Evolutionary conservation across 1,140 invertebrate species (phyloP).

Genomic region (Zaprionus davidi): DNA sequence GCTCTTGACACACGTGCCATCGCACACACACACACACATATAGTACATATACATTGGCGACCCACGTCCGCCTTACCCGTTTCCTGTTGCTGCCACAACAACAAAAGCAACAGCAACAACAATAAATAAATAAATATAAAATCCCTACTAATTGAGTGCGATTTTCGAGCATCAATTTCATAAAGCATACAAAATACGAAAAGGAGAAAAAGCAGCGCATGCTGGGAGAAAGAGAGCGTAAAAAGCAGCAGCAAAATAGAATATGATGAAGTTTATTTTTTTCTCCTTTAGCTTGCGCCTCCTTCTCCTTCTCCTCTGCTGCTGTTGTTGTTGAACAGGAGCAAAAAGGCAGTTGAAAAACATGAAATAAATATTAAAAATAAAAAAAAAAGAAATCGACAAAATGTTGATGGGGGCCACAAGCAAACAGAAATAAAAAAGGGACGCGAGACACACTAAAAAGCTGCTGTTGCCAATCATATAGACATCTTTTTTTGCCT

Average conservation of each 20-base stretch:
- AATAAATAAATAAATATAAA: slow-evolving; percentile 79
- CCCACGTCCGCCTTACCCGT: slow-evolving; percentile 2
- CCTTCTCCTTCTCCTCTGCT: background rate
- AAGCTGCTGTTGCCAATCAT: slow-evolving; percentile 80
- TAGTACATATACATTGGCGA: slow-evolving; percentile 1
- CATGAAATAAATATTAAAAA: slow-evolving; percentile 69
- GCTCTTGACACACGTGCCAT: slow-evolving; percentile 56
- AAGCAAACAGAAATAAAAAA: slow-evolving; percentile 49
- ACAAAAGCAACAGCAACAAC: slow-evolving; percentile 49
- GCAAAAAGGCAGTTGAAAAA: slow-evolving; percentile 50
- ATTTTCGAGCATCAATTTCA: slow-evolving; percentile 82
- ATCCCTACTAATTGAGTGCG: slow-evolving; percentile 79
- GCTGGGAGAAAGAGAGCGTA: slow-evolving; percentile 5
- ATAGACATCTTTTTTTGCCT: slow-evolving; percentile 52
- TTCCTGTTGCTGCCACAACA: slow-evolving; percentile 30
- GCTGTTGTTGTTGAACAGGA: slow-evolving; percentile 7
- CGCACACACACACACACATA: slow-evolving; percentile 3
- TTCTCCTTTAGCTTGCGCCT: slow-evolving; percentile 5
- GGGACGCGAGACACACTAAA: slow-evolving; percentile 69
- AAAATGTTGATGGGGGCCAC: slow-evolving; percentile 51
- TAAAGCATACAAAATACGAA: slow-evolving; percentile 59
- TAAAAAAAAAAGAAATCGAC: slow-evolving; percentile 46
- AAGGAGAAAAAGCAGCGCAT: slow-evolving; percentile 22
- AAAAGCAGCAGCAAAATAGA: slow-evolving; percentile 56
- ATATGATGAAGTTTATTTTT: slow-evolving; percentile 71